These are phyloP conservation scores for Drosophila arizonae DNA, from an alignment of 1,140 invertebrate genomes.

Conservation along the genomic window DNA sequence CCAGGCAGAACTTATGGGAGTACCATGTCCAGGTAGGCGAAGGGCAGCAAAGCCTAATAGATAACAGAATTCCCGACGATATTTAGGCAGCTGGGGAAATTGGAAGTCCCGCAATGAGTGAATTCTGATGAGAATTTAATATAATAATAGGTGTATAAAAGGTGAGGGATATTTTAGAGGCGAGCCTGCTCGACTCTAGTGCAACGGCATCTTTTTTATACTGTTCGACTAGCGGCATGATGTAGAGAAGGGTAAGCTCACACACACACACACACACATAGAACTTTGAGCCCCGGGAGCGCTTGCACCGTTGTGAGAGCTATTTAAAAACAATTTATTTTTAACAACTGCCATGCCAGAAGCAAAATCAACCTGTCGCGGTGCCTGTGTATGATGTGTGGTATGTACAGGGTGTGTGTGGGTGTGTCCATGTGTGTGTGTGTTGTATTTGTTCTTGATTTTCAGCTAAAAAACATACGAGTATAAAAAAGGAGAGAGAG, in stretches of 20 bases:
- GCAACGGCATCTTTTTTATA: conserved; percentile 14
- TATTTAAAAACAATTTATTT: conserved; percentile 81
- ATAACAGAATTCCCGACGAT: neutral
- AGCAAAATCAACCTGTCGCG: conserved; percentile 64
- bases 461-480: conserved; percentile 13
- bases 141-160: neutral
- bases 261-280: conserved; percentile 1
- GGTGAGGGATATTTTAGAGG: neutral
- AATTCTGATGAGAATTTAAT: neutral
- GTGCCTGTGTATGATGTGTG: conserved; percentile 15
- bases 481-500: neutral
- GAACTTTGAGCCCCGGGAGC: conserved; percentile 11
- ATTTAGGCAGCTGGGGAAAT: neutral
- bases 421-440: neutral
- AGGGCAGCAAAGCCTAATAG: too few relatives aligned
- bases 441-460: conserved; percentile 17
- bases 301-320: conserved; percentile 59
- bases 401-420: conserved; percentile 3
- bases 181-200: neutral
- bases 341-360: conserved; percentile 66
- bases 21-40: too few relatives aligned
- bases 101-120: neutral
- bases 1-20: too few relatives aligned
- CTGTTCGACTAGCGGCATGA: conserved; percentile 5
- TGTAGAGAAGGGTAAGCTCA: conserved; percentile 27